These are phyloP conservation scores for Neoitamus cyanurus DNA, from an alignment of 2,888 invertebrate genomes.

Conservation along the genomic window DNA sequence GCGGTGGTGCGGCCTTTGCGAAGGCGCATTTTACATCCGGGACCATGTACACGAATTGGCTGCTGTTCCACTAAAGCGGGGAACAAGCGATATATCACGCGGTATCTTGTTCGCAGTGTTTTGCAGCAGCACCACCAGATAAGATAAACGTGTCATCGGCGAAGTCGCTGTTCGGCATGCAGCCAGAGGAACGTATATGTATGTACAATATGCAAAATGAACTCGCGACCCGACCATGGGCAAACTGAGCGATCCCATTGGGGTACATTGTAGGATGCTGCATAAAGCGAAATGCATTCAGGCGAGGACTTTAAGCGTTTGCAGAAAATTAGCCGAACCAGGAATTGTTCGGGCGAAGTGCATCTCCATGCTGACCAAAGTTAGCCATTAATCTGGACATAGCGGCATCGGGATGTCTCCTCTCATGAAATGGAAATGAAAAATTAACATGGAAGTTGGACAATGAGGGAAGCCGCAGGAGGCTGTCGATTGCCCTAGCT, in stretches of 20 bases:
- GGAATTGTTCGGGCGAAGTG: not conserved
- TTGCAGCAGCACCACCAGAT: not conserved
- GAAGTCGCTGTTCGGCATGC: not conserved
- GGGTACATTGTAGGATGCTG: not conserved
- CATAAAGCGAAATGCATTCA: not conserved
- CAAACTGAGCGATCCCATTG: not conserved
- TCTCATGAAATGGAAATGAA: constrained; percentile 18
- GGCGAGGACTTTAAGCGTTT: not conserved
- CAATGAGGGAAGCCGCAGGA: constrained; percentile 14
- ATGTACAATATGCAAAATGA: constrained; percentile 4
- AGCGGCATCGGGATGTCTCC: not conserved
- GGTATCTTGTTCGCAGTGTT: not conserved
- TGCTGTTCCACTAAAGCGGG: not conserved
- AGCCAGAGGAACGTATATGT: not conserved
- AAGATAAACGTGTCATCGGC: not conserved
- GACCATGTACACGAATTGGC: not conserved
- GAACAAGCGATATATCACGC: not conserved
- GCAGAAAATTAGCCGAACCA: not conserved
- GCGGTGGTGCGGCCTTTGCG: not conserved
- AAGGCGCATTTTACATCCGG: not conserved
- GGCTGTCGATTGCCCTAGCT: constrained; percentile 28
- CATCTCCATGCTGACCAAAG: not conserved
- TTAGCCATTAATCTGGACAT: not conserved
- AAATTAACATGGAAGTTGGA: constrained; percentile 30
- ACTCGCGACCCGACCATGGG: not conserved